These are phyloP conservation scores for Sigmodon hispidus DNA, from an alignment of 2,113 vertebrate genomes.

Conservation along the genomic window DNA sequence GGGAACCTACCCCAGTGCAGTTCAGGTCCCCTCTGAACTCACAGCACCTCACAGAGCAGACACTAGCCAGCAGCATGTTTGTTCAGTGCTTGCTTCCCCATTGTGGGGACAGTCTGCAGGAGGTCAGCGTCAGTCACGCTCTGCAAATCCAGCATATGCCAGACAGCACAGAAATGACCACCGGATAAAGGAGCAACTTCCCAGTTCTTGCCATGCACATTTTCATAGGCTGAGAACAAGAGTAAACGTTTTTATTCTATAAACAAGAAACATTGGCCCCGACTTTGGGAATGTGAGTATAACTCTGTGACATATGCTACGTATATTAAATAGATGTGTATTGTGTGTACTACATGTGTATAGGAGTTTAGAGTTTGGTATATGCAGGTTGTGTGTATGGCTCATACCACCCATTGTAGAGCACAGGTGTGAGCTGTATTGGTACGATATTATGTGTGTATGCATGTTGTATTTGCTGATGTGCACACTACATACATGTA, in stretches of 20 bases:
- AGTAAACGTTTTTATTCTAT: not conserved
- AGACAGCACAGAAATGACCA: not conserved
- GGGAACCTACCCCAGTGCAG: not conserved
- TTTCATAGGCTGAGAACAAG: not conserved
- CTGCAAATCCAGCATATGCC: not conserved
- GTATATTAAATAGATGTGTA: not conserved
- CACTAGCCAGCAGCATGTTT: not conserved
- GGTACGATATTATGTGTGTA: not conserved
- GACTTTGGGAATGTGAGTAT: not conserved
- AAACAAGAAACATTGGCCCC: not conserved
- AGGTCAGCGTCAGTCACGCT: no score
- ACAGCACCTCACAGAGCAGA: not conserved
- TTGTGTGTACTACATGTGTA: not conserved
- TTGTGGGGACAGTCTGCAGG: no score
- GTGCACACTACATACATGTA: accelerated
- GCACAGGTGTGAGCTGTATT: not conserved
- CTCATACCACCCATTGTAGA: not conserved
- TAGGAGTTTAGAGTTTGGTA: not conserved
- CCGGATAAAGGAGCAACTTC: not conserved
- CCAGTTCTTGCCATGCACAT: not conserved
- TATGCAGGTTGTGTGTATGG: not conserved
- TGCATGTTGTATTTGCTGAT: not conserved
- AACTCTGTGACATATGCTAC: not conserved
- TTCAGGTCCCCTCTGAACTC: not conserved
- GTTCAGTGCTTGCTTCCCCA: not conserved